Percentiles rank a stretch among this genome's conserved stretches.
phyloP scores from a whole-genome alignment of 2,797 vertebrate genomes.

The Lagodon rhomboides region DNA sequence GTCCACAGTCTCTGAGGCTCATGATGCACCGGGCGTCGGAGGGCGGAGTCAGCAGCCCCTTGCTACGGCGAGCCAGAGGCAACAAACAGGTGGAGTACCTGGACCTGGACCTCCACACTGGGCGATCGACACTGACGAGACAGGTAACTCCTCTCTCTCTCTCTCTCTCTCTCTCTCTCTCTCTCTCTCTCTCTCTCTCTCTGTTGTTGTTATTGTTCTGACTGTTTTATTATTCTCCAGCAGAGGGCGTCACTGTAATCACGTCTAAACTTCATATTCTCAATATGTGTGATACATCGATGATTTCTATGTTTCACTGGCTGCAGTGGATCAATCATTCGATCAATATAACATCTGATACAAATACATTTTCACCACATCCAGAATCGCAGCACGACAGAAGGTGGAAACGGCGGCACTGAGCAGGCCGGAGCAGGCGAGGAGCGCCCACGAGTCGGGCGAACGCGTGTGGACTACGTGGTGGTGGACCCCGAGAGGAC shows the following conservation, averaged over 20 bases:
- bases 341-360: fast-evolving
- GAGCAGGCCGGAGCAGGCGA: neutral
- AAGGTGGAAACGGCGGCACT: neutral
- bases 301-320: neutral
- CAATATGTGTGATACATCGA: neutral
- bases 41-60: constrained; percentile 87
- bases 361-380: neutral
- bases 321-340: neutral
- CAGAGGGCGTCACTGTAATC: constrained; percentile 1
- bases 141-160: constrained; percentile 78
- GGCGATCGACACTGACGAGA: constrained; percentile 87
- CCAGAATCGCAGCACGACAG: constrained; percentile 64
- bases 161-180: neutral
- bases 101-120: constrained; percentile 92
- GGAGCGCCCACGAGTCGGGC: constrained; percentile 73
- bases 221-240: neutral
- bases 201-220: neutral
- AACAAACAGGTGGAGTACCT: constrained; percentile 94
- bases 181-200: neutral
- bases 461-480: constrained; percentile 90
- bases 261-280: neutral
- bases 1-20: constrained; percentile 79
- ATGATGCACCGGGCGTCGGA: constrained; percentile 84
- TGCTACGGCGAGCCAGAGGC: constrained; percentile 86
- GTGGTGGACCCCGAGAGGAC: constrained; percentile 94